Evolutionary conservation across 1,140 invertebrate species (phyloP), one percentile per base, ranked within the genome.

Genomic region (Laupala kohalensis): DNA sequence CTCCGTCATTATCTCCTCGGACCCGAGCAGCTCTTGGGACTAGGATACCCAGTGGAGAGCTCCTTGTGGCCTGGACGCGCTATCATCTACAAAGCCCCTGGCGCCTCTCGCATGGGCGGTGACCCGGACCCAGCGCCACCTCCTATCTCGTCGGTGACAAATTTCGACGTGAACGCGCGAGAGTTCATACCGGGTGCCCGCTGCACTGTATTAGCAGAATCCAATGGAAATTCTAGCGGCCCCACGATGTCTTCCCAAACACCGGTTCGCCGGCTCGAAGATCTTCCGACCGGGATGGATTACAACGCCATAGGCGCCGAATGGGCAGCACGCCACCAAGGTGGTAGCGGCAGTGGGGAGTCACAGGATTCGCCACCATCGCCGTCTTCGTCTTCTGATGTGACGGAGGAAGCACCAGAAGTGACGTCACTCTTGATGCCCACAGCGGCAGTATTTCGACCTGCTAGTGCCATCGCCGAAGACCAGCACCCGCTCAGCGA

Each of bases 31-130:
- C 81, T 94, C 71, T 80, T 84, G 19, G 81, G 86, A 5, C 83
- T 91, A 71, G 92, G 92, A 0, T 95, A 87, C 78, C 93, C 93
- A 0, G 77, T 90, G 0, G 84, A 88, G 37, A 84, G 86, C 69
- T 83, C 83, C 12, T 78, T 83, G 1, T 84, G 85, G 37, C 83
- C 86, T 3, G 85, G 85, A 2, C 81, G 81, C 74, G 88, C 86
- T 0, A 82, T 89, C 53, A 85, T 91, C 62, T 88, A 85, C 76
- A 85, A 87, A 69, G 83, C 81, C 72, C 81, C 84, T 66, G 79
- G 75, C 68, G 77, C 79, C 71, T 76, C 78, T 4, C 68, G 69
- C 25, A 71, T 63, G 67, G 72, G 69, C 19, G 64, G 72, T 74
- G 73, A 73, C 25, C 64, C 64, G 67, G 73, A 72, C 66, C 69